phyloP scores from a whole-genome alignment of 2,888 invertebrate species.

The Physocephala rufipes region DNA sequence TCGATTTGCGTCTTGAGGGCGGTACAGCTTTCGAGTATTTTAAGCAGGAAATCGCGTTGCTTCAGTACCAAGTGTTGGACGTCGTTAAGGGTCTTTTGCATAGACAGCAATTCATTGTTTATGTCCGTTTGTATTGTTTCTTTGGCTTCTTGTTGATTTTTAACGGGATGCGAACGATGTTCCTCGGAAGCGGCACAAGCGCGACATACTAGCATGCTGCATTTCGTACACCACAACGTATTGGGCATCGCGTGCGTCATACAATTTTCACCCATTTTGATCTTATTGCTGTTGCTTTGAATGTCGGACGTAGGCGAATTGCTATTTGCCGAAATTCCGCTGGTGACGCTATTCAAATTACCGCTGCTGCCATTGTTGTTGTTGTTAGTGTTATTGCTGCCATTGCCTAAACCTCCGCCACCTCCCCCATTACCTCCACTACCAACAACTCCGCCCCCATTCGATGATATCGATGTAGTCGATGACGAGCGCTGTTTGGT shows the following conservation, averaged over 20 bases:
- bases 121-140: conserved; percentile 74
- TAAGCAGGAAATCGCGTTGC: conserved; percentile 77
- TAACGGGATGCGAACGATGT: conserved; percentile 74
- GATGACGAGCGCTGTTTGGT: conserved; percentile 47
- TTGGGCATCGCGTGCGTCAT: conserved; percentile 78
- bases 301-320: conserved; percentile 23
- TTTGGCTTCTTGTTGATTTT: conserved; percentile 74
- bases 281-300: conserved; percentile 42
- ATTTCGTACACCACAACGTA: conserved; percentile 76
- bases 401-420: conserved; percentile 41
- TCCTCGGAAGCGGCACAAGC: conserved; percentile 74
- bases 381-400: conserved; percentile 21
- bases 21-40: conserved; percentile 78
- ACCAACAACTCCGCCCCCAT: conserved; percentile 39
- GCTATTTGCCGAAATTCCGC: conserved; percentile 9
- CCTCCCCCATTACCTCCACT: conserved; percentile 28
- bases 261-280: conserved; percentile 69
- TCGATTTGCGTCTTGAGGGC: conserved; percentile 80
- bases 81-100: conserved; percentile 75
- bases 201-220: conserved; percentile 72
- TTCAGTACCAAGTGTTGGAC: conserved; percentile 76
- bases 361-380: conserved; percentile 33
- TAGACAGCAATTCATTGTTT: conserved; percentile 73
- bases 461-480: conserved; percentile 45
- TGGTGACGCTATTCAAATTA: conserved; percentile 12